These are phyloP conservation scores for Chaetorhynchus papuensis DNA, from an alignment of 2,113 vertebrate species.

Conservation along the genomic window DNA sequence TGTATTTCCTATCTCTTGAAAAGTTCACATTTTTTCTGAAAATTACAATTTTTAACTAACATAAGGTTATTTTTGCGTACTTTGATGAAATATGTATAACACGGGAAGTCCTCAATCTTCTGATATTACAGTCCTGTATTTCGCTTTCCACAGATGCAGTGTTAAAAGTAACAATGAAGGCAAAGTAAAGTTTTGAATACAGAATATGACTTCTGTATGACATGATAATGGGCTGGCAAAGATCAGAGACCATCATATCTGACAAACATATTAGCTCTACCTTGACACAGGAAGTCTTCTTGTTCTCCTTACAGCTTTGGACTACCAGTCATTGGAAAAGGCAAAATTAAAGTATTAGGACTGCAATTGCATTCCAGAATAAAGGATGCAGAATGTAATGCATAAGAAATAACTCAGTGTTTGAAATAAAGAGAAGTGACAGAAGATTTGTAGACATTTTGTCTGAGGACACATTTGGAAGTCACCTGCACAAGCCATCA, in stretches of 20 bases:
- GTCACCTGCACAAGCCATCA: not conserved
- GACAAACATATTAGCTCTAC: not conserved
- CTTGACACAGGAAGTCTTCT: not conserved
- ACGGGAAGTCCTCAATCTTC: not conserved
- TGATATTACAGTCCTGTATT: not conserved
- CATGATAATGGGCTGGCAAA: not conserved
- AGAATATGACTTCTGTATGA: not conserved
- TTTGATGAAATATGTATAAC: not conserved
- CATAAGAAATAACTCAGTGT: not conserved
- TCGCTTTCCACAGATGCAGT: not conserved
- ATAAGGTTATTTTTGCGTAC: not conserved
- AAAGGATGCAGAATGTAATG: not conserved
- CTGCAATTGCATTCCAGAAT: not conserved
- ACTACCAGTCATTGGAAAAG: not conserved
- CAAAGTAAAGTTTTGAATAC: not conserved
- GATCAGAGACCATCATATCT: not conserved
- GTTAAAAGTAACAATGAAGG: not conserved
- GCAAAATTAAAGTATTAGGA: not conserved
- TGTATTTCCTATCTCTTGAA: not conserved
- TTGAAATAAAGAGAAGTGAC: not conserved
- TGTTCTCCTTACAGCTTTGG: not conserved
- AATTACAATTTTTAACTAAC: not conserved
- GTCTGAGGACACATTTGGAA: not conserved
- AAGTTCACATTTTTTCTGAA: not conserved
- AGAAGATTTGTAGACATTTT: not conserved